Base-by-base conservation (phyloP, 2,797 vertebrate species). In the Cyclura pinguis region DNA sequence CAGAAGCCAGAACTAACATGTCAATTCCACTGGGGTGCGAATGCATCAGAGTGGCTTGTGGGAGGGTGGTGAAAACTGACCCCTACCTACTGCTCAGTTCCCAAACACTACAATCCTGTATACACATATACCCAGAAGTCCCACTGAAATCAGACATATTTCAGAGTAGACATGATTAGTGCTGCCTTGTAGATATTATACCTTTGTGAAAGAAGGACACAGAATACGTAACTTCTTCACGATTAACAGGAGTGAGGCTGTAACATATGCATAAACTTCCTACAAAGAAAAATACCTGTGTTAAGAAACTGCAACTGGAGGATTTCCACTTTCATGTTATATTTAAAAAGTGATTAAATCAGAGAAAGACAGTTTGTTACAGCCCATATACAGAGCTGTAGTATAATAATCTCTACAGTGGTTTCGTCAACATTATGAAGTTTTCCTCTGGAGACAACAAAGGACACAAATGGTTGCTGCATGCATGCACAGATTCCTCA, bases 241-340 rank as follows among this genome's bases (percentile, higher is more conserved):
- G 93, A 93, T 93, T 96, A 88, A 92, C 92, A 42, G 95, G 91
- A 67, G 96, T 96, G 1, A 97, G 97, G 93, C 97, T 98, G 93
- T 97, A 98, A 97, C 98, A 99, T 47, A 99, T 95, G 94, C 98
- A 99, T 95, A 99, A 97, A 91, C 98, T 98, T 94, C 99, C 99
- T 99, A 93, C 90, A 96, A 18, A 80, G 91, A 92, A 93, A 12
- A 50, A 90, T 84, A 90, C 90, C 89, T 72, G 6, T 22, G 62
- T 29, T 27, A 85, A 24, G 86, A 72, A 42, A 90, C 8, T 42
- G 27, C 32, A 27, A 42, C 1, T 80, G 50, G 29, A 47, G 4
- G 55, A n/a, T 47, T 55, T 4, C 59, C 35, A 62, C 22, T 80
- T 67, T 12, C 8, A 78, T 78, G 47, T 86, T 73, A 52, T 32